These are phyloP conservation scores for Oreotrochilus melanogaster DNA, from an alignment of 2,113 vertebrate genomes.

Conservation along the genomic window DNA sequence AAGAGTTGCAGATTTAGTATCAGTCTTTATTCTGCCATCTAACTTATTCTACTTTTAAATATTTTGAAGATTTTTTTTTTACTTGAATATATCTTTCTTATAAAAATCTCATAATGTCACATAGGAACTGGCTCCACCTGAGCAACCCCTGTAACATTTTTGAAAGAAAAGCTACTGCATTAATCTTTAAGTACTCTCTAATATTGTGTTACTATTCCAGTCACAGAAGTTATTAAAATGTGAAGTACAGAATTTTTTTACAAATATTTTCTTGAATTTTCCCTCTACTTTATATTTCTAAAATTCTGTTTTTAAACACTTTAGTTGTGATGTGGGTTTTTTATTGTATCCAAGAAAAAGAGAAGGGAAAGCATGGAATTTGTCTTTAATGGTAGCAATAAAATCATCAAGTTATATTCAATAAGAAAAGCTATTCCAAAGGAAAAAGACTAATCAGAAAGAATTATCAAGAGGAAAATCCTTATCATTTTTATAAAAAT, in stretches of 20 bases:
- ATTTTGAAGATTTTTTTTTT: not conserved
- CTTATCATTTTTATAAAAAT: not conserved
- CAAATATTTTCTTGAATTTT: not conserved
- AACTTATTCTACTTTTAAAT: not conserved
- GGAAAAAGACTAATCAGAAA: not conserved
- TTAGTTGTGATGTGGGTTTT: rapidly evolving
- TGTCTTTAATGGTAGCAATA: not conserved
- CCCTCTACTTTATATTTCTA: not conserved
- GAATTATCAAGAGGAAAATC: not conserved
- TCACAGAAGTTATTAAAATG: not conserved
- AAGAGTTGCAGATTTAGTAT: not conserved
- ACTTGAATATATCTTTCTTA: not conserved
- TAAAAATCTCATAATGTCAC: not conserved
- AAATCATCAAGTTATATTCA: not conserved
- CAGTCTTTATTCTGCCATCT: not conserved
- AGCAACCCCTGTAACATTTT: not conserved
- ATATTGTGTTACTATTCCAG: not conserved
- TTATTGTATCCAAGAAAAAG: not conserved
- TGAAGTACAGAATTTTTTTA: not conserved
- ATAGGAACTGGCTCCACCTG: not conserved
- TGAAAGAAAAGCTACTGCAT: not conserved
- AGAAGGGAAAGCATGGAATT: not conserved
- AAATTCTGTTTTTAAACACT: not conserved
- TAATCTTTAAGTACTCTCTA: not conserved
- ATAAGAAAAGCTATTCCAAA: not conserved